Percentiles rank a stretch among this genome's conserved stretches.
Conservation (phyloP, 1,140 invertebrate species). For the Leptinotarsa undecemlineata region DNA sequence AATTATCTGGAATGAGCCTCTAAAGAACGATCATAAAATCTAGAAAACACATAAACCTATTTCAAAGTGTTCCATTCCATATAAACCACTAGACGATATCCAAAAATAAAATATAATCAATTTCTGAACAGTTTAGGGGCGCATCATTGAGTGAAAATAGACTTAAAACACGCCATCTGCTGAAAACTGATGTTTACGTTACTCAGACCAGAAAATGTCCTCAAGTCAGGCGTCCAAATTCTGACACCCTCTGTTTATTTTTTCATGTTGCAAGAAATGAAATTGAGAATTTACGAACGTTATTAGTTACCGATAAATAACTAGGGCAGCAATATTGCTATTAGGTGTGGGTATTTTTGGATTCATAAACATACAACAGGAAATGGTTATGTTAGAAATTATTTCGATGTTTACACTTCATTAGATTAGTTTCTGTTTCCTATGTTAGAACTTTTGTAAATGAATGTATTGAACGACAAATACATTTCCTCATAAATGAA, state of each 20-base stretch:
- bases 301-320: background rate
- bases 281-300: background rate
- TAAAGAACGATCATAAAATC: too few relatives aligned
- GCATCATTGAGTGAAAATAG: background rate
- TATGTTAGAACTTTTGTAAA: too few relatives aligned
- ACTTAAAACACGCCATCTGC: background rate
- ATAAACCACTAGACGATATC: background rate
- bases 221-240: background rate
- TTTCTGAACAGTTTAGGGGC: background rate
- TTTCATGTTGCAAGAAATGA: background rate
- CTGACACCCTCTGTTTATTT: background rate
- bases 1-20: too few relatives aligned
- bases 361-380: background rate
- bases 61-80: background rate
- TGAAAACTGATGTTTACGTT: background rate
- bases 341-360: background rate
- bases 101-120: conserved; percentile 1
- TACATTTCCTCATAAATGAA: too few relatives aligned
- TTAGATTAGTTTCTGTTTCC: background rate
- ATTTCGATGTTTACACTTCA: background rate
- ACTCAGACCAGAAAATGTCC: conserved; percentile 2
- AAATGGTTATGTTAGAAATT: background rate
- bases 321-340: background rate
- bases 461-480: too few relatives aligned
- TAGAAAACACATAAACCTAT: too few relatives aligned